Base-by-base conservation (phyloP, 2,113 vertebrate species). In the Sprattus sprattus region DNA sequence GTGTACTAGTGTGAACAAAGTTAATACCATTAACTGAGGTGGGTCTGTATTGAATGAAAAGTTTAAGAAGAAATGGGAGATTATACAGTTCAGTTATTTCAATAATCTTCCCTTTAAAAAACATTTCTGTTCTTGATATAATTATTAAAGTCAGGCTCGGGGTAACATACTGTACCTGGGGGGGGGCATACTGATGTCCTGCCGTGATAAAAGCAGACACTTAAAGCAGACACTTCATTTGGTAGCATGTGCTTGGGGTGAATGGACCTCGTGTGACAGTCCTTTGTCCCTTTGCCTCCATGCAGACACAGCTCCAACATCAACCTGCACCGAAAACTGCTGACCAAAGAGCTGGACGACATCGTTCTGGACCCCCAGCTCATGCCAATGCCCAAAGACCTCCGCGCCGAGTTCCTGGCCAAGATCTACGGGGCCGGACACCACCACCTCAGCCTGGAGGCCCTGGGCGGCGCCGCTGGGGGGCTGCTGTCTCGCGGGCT, bases 301-400 rank as follows among this genome's bases (percentile, higher is more conserved):
- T 57, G 89, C 92, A 99, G 98, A 96, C 98, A 99, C 95, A 99
- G 98, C 95, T 98, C 98, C 95, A 99, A 99, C 96, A 99, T 99
- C 96, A 99, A 99, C 93, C 97, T 99, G 92, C 98, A 99, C 92
- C 98, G 98, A 92, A 99, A 99, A 99, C 97, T 99, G 95, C 97
- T 99, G 97, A 99, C 98, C 97, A 99, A 99, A 98, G 98, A 99
- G 97, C 96, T 99, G 95, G 98, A 99, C 95, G 98, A 99, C 95
- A 99, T 99, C 94, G 97, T 98, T 92, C 96, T 99, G 94, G 98
- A 99, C 94, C 95, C 97, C 85, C 96, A 97, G 94, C 97, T 97
- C 93, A 96, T 96, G 89, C 96, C 97, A 89, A 95, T 99, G 94
- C 97, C 96, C 94, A 97, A 97, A 94, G 97, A 98, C 95, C 96